Conservation (phyloP, 2,797 vertebrate genomes). For the Tragelaphus oryx region DNA sequence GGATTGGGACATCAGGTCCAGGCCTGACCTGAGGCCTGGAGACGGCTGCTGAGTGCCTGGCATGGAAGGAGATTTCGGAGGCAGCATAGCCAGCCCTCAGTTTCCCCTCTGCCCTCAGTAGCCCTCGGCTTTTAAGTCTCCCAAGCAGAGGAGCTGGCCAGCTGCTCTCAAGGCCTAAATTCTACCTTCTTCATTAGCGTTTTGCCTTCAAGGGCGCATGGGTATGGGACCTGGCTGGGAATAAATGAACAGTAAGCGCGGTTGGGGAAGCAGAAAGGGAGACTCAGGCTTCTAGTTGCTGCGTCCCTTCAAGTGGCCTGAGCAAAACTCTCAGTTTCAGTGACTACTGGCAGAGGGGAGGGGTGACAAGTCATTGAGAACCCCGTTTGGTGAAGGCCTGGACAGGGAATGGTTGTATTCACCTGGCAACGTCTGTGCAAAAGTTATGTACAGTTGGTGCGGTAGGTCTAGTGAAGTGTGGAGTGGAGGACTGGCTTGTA, state of each 20-base stretch:
- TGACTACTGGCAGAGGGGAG: neutral
- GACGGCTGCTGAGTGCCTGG: accelerated
- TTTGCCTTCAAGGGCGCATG: neutral
- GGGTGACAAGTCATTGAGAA: neutral
- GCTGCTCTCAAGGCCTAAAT: neutral
- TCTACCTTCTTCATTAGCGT: neutral
- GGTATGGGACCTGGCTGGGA: neutral
- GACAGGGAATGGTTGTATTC: neutral
- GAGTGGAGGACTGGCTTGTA: neutral
- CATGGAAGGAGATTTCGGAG: neutral
- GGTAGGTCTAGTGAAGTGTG: neutral
- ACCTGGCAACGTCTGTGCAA: neutral
- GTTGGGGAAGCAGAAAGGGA: neutral
- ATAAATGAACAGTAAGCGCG: neutral
- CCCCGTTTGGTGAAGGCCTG: neutral
- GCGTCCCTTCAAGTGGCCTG: neutral
- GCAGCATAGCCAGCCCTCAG: accelerated
- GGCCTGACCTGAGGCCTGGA: neutral
- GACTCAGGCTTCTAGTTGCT: neutral
- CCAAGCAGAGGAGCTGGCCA: neutral
- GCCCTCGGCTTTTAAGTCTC: neutral
- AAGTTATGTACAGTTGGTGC: neutral
- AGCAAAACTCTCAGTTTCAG: neutral
- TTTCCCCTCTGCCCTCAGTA: neutral
- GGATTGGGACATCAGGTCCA: neutral